Evolutionary conservation across 2,113 vertebrate species (phyloP), one percentile per base, ranked within the genome.

Genomic region (Noturus placidus): DNA sequence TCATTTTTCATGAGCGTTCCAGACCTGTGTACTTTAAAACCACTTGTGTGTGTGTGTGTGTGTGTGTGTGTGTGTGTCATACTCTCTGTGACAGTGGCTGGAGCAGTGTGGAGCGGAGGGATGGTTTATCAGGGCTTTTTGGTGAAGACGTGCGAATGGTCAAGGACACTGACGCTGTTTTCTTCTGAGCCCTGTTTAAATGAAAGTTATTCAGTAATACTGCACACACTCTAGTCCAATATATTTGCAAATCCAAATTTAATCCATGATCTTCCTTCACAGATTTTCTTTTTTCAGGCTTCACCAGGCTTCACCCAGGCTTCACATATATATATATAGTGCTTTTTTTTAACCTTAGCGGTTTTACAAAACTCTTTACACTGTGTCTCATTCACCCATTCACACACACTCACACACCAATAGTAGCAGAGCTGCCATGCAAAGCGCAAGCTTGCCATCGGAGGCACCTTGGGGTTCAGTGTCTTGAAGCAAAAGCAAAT

Each of bases 141-240:
- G 97, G 97, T 33, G 97, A 95, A 20, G 97, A 95, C 1, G 97
- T 95, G 83, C 97, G 97, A 92, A 99, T 99, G 6, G 97, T 99
- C 90, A 99, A 93, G 79, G 97, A 99, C 93, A 99, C 96, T 0
- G 98, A 99, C 20, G 97, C 97, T 2, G 94, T 97, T 95, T 99
- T 99, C 95, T 98, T 99, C 89, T 99, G 97, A 77, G 94, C 94
- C 91, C 98, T 99, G 91, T 91, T 92, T 87, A 79, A 87, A 86
- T 4, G 90, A 42, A 30, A 54, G 83, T 38, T 30, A 79, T 46
- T 91, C 13, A 87, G 46, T 50, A 67, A 85, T 30, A 65, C 50
- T 13, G 54, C 57, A 84, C 67, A 67, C 8, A 79, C 15, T 52
- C 20, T 33, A 56, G 9, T 14, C 72, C n/a, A 63, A 14, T 54